phyloP scores from a whole-genome alignment of 1,140 invertebrate species.

The Sarcophaga peregrina region DNA sequence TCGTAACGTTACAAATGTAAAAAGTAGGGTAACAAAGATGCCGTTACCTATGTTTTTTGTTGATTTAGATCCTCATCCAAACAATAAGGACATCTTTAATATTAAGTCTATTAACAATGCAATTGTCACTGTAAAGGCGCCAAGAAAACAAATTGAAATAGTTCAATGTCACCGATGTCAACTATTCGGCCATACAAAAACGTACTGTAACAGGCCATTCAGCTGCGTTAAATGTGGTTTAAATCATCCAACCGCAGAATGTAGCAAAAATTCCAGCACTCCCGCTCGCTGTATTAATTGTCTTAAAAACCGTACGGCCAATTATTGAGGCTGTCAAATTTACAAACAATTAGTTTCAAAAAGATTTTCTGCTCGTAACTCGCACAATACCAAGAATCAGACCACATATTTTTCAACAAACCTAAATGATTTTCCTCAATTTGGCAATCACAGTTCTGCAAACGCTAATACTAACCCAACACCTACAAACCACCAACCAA shows the following conservation, averaged over 20 bases:
- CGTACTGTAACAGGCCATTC: too few species aligned
- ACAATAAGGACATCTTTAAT: constrained; percentile 42
- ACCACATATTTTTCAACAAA: not conserved
- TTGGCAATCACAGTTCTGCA: not conserved
- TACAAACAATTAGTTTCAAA: constrained; percentile 49
- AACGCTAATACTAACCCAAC: too few species aligned
- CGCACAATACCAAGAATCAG: too few species aligned
- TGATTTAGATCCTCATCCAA: constrained; percentile 55
- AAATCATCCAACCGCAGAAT: constrained; percentile 56
- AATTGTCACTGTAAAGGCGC: constrained; percentile 57
- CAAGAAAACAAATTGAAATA: not conserved
- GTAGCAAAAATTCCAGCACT: constrained; percentile 44
- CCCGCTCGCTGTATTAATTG: constrained; percentile 61
- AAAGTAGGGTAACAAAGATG: constrained; percentile 56
- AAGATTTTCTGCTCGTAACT: not conserved
- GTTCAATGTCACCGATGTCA: too few species aligned
- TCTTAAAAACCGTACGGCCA: constrained; percentile 59
- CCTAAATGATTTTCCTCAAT: not conserved
- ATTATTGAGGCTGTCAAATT: constrained; percentile 61
- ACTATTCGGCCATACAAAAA: too few species aligned
- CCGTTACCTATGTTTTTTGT: constrained; percentile 60
- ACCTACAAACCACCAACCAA: not conserved
- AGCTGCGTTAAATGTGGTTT: constrained; percentile 63
- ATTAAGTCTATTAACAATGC: constrained; percentile 54
- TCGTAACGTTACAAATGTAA: constrained; percentile 49